Base-by-base conservation (phyloP, 1,140 invertebrate species). In the Dinoponera quadriceps region DNA sequence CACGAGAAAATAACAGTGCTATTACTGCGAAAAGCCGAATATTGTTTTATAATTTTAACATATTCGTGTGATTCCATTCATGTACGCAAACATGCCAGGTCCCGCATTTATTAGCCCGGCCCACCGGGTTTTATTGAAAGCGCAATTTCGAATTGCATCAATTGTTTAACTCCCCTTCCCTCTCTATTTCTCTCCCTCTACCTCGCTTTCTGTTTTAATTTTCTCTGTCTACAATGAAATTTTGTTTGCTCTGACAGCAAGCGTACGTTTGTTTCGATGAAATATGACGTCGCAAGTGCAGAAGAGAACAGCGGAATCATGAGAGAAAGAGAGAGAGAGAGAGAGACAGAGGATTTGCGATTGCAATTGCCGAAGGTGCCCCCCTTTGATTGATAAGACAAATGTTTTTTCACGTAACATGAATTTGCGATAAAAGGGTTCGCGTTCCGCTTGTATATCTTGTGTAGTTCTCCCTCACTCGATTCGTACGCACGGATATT, bases 321-420 rank as follows among this genome's bases (percentile, higher is more conserved):
- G 14, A 3, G 1, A 22, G 38, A 44, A 9, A 44, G 62, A 51
- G 14, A 3, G 1, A 22, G 3, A 51, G 22, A 9, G 7, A 18
- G 33, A 69, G 16, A 22, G 13, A 25, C 2, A 25, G 14, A 49
- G 49, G 22, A 25, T 29, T 16, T 13, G 83, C 25, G 33, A 77
- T 85, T 68, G 83, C 22, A 14, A 51, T n/a, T n/a, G 27, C 48
- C 18, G 33, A 22, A 22, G 20, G 9, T 55, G n/a, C n/a, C 27
- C 54, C 66, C 65, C 74, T 84, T 49, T 38, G n/a, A n/a, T 66
- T 59, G 25, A 5, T 29, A 51, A 83, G 25, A 14, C 9, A 71
- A 85, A 78, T 72, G 27, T 85, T 66, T 73, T 80, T 73, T 60
- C 11, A 51, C 25, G 18, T 72, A 72, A 87, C 63, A 66, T 68